Base-by-base conservation (phyloP, 2,113 vertebrate species). In the Rhea pennata region DNA sequence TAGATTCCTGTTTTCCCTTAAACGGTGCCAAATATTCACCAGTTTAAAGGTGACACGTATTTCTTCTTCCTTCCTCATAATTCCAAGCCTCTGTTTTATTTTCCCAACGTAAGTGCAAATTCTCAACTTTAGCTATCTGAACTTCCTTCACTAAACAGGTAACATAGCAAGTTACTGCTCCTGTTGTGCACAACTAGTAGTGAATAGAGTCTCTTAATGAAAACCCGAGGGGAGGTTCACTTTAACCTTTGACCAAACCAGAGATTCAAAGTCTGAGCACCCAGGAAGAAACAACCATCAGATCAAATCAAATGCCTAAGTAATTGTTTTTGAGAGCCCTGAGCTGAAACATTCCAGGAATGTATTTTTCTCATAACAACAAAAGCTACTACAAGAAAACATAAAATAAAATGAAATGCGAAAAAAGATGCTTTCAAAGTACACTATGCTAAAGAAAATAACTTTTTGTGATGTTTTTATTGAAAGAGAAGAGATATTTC, bases 311-410 rank as follows among this genome's bases (percentile, higher is more conserved):
- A 94, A 95, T 90, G 71, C 91, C 92, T 82, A 78, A 96, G 90
- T 93, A 93, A 97, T 97, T 96, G 94, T 85, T 97, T 95, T 83
- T 95, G 87, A 93, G 87, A 85, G 50, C 31, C 51, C 72, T 92
- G 64, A 93, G 90, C 84, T 87, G 87, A 95, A 95, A 69, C 70
- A 91, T 95, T 87, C 77, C 74, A 90, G 71, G 84, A 96, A 93
- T 92, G 92, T 78, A 78, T 91, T 95, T 95, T 93, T 92, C 65
- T 92, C 75, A 88, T 75, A 92, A 91, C 31, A 89, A 72, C 31
- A 94, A 88, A 85, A 12, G 36, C 61, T 36, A 76, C 3, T 84
- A 46, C 31, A 46, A 74, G 53, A 77, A 64, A 15, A 36, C 26
- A 58, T 9, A 17, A 36, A 36, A 48, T 48, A 14, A 39, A 29